Percentiles rank a stretch among this genome's conserved stretches.
These are phyloP conservation scores for Drosophila leonis DNA, from an alignment of 2,888 invertebrate genomes.

Conservation along the genomic window DNA sequence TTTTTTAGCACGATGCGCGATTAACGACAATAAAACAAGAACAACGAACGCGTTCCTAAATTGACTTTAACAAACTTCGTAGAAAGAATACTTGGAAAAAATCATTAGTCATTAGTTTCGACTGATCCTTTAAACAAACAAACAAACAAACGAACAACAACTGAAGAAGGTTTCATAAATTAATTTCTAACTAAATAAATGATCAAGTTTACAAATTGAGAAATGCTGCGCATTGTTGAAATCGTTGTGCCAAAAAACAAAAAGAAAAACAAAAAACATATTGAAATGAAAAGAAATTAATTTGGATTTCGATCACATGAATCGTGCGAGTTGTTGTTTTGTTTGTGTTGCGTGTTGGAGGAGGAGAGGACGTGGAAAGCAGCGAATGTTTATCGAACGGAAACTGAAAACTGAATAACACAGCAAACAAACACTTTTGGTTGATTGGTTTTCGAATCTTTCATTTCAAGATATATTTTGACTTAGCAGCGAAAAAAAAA, in stretches of 20 bases:
- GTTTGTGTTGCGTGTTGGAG: slow-evolving; percentile 44
- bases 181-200: slow-evolving; percentile 10
- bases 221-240: slow-evolving; percentile 21
- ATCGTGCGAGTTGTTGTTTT: slow-evolving; percentile 27
- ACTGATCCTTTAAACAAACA: slow-evolving; percentile 36
- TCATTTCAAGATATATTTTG: slow-evolving; percentile 62
- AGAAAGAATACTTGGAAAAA: slow-evolving; percentile 56
- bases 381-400: slow-evolving; percentile 45
- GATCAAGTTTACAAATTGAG: slow-evolving; percentile 16
- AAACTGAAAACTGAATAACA: slow-evolving; percentile 68
- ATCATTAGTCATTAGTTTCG: slow-evolving; percentile 47
- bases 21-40: slow-evolving; percentile 63
- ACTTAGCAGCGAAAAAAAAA: slow-evolving; percentile 50
- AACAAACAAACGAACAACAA: slow-evolving; percentile 22
- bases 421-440: slow-evolving; percentile 74
- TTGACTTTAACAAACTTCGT: slow-evolving; percentile 44
- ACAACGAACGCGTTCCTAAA: slow-evolving; percentile 64
- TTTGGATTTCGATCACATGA: slow-evolving; percentile 23
- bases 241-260: slow-evolving; percentile 15
- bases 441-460: slow-evolving; percentile 64
- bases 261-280: neutral
- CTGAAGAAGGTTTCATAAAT: slow-evolving; percentile 9
- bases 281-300: slow-evolving; percentile 26
- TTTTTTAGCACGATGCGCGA: slow-evolving; percentile 55
- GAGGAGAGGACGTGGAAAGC: slow-evolving; percentile 20